A percentile compares a stretch with the other conserved stretches of the same genome.
These are phyloP conservation scores for Metallyticus violacea DNA, from an alignment of 2,888 invertebrate species.

Conservation along the genomic window DNA sequence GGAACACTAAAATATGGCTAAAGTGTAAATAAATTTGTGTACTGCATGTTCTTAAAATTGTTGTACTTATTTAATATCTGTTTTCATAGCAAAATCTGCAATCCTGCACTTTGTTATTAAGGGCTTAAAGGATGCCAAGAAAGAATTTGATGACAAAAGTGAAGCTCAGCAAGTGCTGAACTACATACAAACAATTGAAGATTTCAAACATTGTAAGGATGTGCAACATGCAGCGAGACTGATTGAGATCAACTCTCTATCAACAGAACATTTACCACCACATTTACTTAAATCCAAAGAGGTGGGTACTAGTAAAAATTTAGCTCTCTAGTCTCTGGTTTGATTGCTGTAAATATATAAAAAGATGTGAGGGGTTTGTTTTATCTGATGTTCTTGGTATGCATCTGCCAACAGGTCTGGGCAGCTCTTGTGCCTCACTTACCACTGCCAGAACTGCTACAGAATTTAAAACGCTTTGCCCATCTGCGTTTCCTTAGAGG, in stretches of 20 bases:
- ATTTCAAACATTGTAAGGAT: constrained; percentile 52
- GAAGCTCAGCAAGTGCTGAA: constrained; percentile 52
- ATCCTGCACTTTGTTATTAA: constrained; percentile 46
- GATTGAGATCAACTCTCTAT: constrained; percentile 53
- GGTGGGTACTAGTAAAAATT: constrained; percentile 46
- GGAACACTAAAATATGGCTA: too few species aligned
- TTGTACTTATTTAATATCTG: background rate
- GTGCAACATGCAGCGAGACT: constrained; percentile 52
- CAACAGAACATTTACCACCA: constrained; percentile 67
- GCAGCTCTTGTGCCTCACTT: constrained; percentile 56
- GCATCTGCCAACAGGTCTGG: constrained; percentile 59
- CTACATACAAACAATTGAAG: constrained; percentile 51
- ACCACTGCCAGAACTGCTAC: constrained; percentile 52
- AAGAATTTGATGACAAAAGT: constrained; percentile 46
- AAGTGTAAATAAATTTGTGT: background rate
- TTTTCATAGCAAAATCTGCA: constrained; percentile 38
- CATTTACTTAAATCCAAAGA: constrained; percentile 60
- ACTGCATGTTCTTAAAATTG: background rate
- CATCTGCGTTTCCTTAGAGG: constrained; percentile 58
- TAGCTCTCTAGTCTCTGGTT: background rate
- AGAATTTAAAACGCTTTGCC: constrained; percentile 59
- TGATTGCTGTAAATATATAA: background rate
- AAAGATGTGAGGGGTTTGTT: background rate
- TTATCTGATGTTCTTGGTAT: background rate
- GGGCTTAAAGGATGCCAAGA: constrained; percentile 53